phyloP scores from a whole-genome alignment of 2,888 invertebrate genomes.

The Cosmopolites sordidus region DNA sequence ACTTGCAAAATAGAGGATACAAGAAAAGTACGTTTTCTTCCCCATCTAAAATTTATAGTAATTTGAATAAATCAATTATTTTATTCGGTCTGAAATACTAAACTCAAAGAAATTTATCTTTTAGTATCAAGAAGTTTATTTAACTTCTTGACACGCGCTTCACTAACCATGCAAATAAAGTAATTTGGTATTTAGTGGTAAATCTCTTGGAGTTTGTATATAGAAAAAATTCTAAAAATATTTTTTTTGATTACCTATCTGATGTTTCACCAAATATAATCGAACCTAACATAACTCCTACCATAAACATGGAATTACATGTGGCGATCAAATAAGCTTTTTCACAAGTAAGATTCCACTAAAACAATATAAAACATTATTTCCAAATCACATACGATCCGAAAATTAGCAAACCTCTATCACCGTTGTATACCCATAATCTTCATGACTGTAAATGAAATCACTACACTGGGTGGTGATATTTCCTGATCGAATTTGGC shows the following conservation, averaged over 20 bases:
- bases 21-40: constrained; percentile 25
- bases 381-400: too few relatives aligned
- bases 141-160: too few relatives aligned
- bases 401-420: constrained; percentile 59
- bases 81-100: too few relatives aligned
- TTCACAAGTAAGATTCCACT: constrained; percentile 66
- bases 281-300: constrained; percentile 67
- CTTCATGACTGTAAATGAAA: constrained; percentile 58
- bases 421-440: constrained; percentile 59
- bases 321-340: constrained; percentile 58
- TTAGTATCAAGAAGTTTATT: too few relatives aligned
- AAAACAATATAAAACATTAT: too few relatives aligned
- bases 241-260: constrained; percentile 48
- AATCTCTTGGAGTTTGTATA: too few relatives aligned
- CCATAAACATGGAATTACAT: constrained; percentile 65
- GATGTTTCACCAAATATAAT: constrained; percentile 67
- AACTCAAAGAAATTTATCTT: too few relatives aligned
- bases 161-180: too few relatives aligned
- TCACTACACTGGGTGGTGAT: constrained; percentile 49
- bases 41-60: constrained; percentile 19
- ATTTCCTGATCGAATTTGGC: constrained; percentile 50
- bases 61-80: too few relatives aligned
- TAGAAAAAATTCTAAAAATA: background rate
- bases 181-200: too few relatives aligned
- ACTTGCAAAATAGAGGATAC: constrained; percentile 21